Evolutionary conservation across 2,888 invertebrate genomes (phyloP).

Genomic region (Tribolium freemani): DNA sequence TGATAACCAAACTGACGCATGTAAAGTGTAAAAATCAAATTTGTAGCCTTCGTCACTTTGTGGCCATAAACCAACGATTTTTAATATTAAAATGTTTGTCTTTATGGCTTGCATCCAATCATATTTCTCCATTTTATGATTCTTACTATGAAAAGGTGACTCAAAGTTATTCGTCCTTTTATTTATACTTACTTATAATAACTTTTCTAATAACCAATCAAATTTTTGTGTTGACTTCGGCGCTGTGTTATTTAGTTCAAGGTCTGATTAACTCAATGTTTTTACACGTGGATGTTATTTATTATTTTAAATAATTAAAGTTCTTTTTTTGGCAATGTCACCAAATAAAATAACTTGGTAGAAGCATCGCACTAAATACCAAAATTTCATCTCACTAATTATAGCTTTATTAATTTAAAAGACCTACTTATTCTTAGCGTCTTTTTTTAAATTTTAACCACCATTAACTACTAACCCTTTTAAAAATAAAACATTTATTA

Average conservation of each 20-base stretch:
- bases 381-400: neutral
- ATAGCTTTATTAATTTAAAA: neutral
- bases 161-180: too few species aligned
- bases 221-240: neutral
- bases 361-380: neutral
- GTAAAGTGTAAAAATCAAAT: constrained; percentile 1
- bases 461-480: neutral
- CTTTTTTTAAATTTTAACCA: neutral
- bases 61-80: constrained; percentile 17
- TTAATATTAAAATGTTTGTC: neutral
- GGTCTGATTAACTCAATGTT: neutral
- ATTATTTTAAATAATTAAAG: neutral
- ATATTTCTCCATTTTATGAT: constrained; percentile 6
- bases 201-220: neutral
- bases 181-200: too few species aligned
- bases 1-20: neutral
- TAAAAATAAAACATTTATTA: neutral
- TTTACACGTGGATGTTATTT: neutral
- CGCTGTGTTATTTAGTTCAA: neutral
- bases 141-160: neutral
- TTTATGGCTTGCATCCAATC: constrained; percentile 2
- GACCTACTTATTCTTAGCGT: neutral
- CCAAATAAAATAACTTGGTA: neutral
- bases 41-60: neutral
- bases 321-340: neutral